These are phyloP conservation scores for Stichopus horrens DNA, from an alignment of 53 echinoderm and acorn worm species.

Conservation along the genomic window DNA sequence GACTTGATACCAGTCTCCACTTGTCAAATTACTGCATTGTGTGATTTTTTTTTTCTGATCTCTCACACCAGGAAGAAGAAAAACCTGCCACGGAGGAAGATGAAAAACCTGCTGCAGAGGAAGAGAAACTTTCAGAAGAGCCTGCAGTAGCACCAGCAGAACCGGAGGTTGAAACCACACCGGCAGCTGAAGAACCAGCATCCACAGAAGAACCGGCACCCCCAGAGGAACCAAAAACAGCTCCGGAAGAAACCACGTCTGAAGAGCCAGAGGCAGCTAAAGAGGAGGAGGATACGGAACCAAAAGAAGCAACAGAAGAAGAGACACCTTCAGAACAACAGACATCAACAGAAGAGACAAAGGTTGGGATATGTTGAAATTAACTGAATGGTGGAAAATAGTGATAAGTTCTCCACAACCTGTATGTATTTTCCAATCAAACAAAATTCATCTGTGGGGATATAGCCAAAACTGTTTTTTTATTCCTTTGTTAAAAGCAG, in stretches of 20 bases:
- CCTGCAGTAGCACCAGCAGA: slow-evolving; percentile 20
- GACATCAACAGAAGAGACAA: not conserved
- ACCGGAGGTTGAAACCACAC: slow-evolving; percentile 39
- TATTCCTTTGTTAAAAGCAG: too few species aligned
- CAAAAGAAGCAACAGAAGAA: not conserved
- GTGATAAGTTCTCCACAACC: too few species aligned
- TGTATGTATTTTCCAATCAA: too few species aligned
- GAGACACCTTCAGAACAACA: not conserved
- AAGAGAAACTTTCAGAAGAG: slow-evolving; percentile 52
- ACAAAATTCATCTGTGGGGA: too few species aligned
- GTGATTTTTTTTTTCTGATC: too few species aligned
- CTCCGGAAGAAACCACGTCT: not conserved
- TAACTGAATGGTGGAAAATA: too few species aligned
- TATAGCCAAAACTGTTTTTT: too few species aligned
- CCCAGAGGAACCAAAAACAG: not conserved
- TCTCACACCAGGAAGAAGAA: too few species aligned
- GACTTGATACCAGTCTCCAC: too few species aligned
- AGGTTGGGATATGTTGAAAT: not conserved
- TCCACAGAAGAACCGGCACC: slow-evolving; percentile 24
- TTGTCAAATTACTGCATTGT: too few species aligned
- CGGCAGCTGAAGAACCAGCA: slow-evolving; percentile 15
- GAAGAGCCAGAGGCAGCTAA: not conserved
- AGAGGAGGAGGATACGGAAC: not conserved
- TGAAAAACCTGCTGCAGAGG: slow-evolving; percentile 48
- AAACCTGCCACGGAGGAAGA: slow-evolving; percentile 31